Evolutionary conservation across 2,113 vertebrate genomes (phyloP), one percentile per base, ranked within the genome.

Genomic region (Trachemys scripta): DNA sequence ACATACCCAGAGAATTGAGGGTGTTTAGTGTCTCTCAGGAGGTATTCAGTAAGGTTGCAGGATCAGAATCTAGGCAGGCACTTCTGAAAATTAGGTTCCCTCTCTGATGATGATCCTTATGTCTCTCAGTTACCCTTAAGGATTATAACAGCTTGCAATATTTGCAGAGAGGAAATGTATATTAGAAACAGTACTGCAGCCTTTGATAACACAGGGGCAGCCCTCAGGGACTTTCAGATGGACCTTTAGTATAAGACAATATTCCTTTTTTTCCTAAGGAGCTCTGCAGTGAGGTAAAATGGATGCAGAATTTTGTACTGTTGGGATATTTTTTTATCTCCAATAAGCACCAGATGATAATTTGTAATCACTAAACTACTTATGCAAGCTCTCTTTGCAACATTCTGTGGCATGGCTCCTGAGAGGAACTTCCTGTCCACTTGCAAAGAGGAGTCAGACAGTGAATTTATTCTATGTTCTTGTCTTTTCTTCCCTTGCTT

Each of bases 281-380:
- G 45, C 45, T 29, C 75, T 29, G 13, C 75, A 47, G 45, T 27
- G 22, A 47, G 13, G 75, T 47, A 16, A 42, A 47, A 47, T 78
- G 45, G 24, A 78, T 47, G 42, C 25, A 45, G 38, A 45, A 78
- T 78, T 78, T 76, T 78, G 25, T 45, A 78, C 24, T 8, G 8
- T 72, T 72, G 17, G 17, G n/a, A 19, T 72, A 17, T 38, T 47
- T 27, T 27, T 38, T 76, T 78, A 47, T 78, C 75, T 78, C 75
- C 89, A 92, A 72, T 80, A 93, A 94, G 75, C n/a, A 92, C 95
- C 90, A 2, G 5, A 57, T 89, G 88, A 62, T 93, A 2, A 96
- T 96, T 98, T 98, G 88, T 96, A 90, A 97, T 96, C 97, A 92
- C 93, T 96, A 93, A 92, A 86, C 1, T 8, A 50, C 89, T 98